Evolutionary conservation across 2,888 invertebrate genomes (phyloP).

Genomic region (Perizoma flavofasciatum): DNA sequence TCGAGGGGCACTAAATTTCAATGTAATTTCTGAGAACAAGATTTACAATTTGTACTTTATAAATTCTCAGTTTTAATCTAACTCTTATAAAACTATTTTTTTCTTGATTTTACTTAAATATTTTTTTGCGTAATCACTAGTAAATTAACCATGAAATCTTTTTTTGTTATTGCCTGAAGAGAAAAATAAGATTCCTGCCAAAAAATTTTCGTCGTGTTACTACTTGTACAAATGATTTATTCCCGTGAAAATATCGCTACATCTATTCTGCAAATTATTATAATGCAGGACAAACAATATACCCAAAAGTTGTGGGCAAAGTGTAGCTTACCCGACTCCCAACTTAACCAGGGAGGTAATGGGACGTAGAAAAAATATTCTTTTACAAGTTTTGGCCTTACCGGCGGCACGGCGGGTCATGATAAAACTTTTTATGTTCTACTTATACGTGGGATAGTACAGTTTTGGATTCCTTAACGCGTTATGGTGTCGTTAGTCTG

Average conservation of each 20-base stretch:
- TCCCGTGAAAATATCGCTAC: slow-evolving; percentile 28
- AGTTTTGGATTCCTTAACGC: slow-evolving; percentile 66
- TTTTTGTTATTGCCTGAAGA: too few relatives aligned
- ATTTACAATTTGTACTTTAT: slow-evolving; percentile 18
- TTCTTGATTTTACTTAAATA: too few relatives aligned
- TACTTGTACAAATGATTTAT: slow-evolving; percentile 33
- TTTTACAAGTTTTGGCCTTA: slow-evolving; percentile 66
- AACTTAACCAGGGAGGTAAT: slow-evolving; percentile 57
- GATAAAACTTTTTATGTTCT: slow-evolving; percentile 80
- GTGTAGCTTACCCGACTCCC: slow-evolving; percentile 46
- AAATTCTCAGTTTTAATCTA: slow-evolving; percentile 1
- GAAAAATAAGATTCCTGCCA: slow-evolving; percentile 5
- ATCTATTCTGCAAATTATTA: slow-evolving; percentile 40
- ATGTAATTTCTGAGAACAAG: slow-evolving; percentile 17
- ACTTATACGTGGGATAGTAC: slow-evolving; percentile 65
- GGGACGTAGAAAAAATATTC: slow-evolving; percentile 70
- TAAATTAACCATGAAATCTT: too few relatives aligned
- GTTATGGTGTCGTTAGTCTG: slow-evolving; percentile 33
- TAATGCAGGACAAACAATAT: slow-evolving; percentile 50
- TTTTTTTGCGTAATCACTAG: too few relatives aligned
- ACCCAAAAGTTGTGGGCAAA: slow-evolving; percentile 57
- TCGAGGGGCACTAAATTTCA: slow-evolving; percentile 22
- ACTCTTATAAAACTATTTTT: slow-evolving; percentile 1
- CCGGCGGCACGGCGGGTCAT: slow-evolving; percentile 56
- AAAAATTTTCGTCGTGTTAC: slow-evolving; percentile 19